Evolutionary conservation across 2,113 vertebrate species (phyloP), one percentile per base, ranked within the genome.

Genomic region (Apistogramma diplotaenia): DNA sequence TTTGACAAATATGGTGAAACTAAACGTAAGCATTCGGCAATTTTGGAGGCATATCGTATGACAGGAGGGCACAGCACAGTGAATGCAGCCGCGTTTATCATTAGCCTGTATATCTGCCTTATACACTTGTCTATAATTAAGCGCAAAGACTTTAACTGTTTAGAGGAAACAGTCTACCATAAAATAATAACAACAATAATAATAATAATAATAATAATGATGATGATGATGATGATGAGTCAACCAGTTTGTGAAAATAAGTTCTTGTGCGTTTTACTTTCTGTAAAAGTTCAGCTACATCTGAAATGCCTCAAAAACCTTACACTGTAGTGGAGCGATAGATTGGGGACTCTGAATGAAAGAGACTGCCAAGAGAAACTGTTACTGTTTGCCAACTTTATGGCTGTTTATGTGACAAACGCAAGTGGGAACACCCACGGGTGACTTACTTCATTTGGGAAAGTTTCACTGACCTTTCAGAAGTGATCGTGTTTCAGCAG

Each of bases 331-430:
- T 35, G 35, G 13, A 70, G 13, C 18, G 25, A 16, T 57, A 60
- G 57, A 65, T 74, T 29, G 11, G 18, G 40, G 62, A 71, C 73
- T 84, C 51, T 76, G 51, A 81, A 79, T 74, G 3, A 76, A 60
- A 9, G 37, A 78, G 27, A 51, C 76, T 86, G 87, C 84, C 82
- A 82, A 87, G 43, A 87, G 60, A 79, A 90, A 85, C 79, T 35
- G 54, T 76, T 74, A 10, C 46, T 12, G 54, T 71, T 40, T 49
- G 74, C 82, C 89, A 83, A 81, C 62, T 84, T 83, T 54, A 78
- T 49, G 89, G 65, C 89, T 91, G 87, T 90, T 91, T 90, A 92
- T 89, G 85, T 93, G 93, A 89, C 92, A 87, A 87, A 73, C 25
- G 57, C 84, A 79, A 90, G 67, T 25, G 81, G 75, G 84, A 82